Base-by-base conservation (phyloP, 2,797 vertebrate genomes). In the Hipposideros larvatus region DNA sequence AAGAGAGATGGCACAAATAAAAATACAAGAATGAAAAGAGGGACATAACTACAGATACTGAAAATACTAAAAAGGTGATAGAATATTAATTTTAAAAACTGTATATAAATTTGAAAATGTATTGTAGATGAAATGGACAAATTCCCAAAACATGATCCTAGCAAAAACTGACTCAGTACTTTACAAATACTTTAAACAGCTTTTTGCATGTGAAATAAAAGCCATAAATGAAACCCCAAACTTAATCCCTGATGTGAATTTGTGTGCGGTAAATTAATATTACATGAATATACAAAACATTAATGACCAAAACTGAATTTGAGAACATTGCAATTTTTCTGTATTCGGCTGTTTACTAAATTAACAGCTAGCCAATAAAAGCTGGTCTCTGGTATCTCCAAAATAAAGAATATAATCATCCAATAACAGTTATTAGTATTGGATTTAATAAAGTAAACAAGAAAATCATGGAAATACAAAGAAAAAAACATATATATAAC, bases 101-200 rank as follows among this genome's bases (percentile, higher is more conserved):
- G 57, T 34, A 51, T 48, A 26, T 84, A 37, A 74, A 34, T 66
- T 59, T 94, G 15, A 94, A 84, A 95, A 92, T 79, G 11, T 83
- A 34, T 34, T 34, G 34, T 34, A 92, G 14, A 55, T 84, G 31
- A 96, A 89, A 93, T 51, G 31, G 9, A 37, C 24, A 87, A 92
- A 80, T 71, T 78, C 13, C 59, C 16, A 79, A 61, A 87, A 87
- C 43, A 55, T 26, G 10, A 31, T 22, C 9, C 7, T 66, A 73
- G 34, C n/a, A 87, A 96, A 84, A 79, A 34, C 11, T 26, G 5
- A 79, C 21, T 90, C 55, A 53, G 26, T 65, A 92, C 82, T 41
- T 75, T 89, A 83, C 48, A 93, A 63, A 75, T 65, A 86, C 91
- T 83, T 87, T 66, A 80, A 88, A 55, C n/a, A 77, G 83, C 4